Conservation (phyloP, 2,113 vertebrate genomes). For the Oncorhynchus masou region DNA sequence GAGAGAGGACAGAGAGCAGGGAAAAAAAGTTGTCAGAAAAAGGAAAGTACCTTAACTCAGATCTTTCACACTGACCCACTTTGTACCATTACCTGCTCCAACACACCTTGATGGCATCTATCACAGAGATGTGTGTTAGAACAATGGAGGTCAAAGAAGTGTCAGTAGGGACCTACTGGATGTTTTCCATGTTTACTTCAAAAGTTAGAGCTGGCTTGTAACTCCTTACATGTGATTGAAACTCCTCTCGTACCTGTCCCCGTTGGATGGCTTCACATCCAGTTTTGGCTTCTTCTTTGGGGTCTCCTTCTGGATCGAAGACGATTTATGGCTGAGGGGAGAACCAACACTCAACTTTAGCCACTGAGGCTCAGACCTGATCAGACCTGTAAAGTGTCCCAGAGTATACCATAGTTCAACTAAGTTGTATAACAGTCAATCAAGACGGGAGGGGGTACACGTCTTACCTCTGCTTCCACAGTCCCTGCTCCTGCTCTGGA, state of each 20-base stretch:
- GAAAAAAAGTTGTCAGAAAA: conserved; percentile 1
- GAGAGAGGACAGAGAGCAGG: conserved; percentile 30
- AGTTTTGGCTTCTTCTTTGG: conserved; percentile 99
- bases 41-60: not conserved
- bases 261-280: conserved; percentile 99
- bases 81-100: not conserved
- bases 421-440: not conserved
- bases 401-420: too few species aligned
- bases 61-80: not conserved
- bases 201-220: not conserved
- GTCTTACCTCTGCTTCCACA: conserved; percentile 97
- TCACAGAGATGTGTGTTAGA: not conserved
- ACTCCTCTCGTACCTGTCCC: conserved; percentile 85
- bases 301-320: conserved; percentile 98
- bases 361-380: not conserved
- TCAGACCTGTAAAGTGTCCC: too few species aligned
- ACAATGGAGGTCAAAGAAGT: not conserved
- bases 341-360: conserved; percentile 17
- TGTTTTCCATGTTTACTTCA: not conserved
- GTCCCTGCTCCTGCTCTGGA: conserved; percentile 95
- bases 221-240: too few species aligned
- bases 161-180: too few species aligned
- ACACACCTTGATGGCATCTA: not conserved
- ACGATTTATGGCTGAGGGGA: conserved; percentile 95
- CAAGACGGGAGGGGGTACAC: not conserved